Conservation (phyloP, 1,140 invertebrate genomes). For the Psilanteris sp. region DNA sequence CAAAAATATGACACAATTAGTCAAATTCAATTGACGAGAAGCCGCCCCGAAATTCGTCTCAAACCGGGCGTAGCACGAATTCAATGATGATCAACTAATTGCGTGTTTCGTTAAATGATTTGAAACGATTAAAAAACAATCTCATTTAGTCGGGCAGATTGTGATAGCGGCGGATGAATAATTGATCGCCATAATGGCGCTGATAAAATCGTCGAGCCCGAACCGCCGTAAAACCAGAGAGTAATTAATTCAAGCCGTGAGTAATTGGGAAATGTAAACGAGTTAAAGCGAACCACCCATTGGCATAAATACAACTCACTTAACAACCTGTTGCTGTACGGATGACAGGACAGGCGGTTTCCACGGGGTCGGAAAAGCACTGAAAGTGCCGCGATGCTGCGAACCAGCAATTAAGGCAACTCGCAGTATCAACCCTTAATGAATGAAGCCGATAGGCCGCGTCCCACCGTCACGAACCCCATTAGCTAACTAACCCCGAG, state of each 20-base stretch:
- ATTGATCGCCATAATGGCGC: slow-evolving; percentile 15
- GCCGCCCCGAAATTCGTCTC: no score
- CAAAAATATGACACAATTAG: no score
- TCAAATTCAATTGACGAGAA: no score
- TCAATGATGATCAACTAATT: no score
- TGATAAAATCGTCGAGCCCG: slow-evolving; percentile 30
- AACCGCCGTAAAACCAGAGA: slow-evolving; percentile 50
- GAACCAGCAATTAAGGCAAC: slow-evolving; percentile 78
- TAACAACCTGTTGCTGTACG: slow-evolving; percentile 73
- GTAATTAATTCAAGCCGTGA: slow-evolving; percentile 73
- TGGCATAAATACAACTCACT: slow-evolving; percentile 52
- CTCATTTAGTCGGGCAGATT: no score
- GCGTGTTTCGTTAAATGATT: no score
- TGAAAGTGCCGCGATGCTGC: slow-evolving; percentile 72
- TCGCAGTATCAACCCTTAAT: slow-evolving; percentile 77
- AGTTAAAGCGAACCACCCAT: slow-evolving; percentile 69
- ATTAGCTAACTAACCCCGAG: slow-evolving; percentile 80
- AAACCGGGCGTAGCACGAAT: no score
- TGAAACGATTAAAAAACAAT: no score
- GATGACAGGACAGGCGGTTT: slow-evolving; percentile 55
- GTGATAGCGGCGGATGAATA: background rate
- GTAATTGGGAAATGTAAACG: slow-evolving; percentile 73
- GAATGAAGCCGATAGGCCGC: slow-evolving; percentile 76
- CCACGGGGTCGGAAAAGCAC: slow-evolving; percentile 55
- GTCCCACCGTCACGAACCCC: slow-evolving; percentile 72